These are phyloP conservation scores for Enteromius argenteus DNA, from an alignment of 2,797 vertebrate species.

Conservation along the genomic window DNA sequence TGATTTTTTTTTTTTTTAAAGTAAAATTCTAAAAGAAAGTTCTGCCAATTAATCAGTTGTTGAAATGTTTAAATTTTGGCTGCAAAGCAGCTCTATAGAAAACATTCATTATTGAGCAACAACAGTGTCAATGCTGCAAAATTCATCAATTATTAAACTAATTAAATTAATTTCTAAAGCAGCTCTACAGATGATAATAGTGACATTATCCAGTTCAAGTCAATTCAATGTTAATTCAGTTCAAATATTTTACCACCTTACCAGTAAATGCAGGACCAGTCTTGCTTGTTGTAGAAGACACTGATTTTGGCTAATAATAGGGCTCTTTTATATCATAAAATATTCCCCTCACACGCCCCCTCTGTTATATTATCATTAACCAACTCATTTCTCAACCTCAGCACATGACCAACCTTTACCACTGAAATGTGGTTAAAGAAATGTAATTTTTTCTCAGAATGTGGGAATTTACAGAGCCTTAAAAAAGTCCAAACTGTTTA, in stretches of 20 bases:
- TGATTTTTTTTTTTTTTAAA: too few relatives aligned
- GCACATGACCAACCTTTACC: slow-evolving; percentile 1
- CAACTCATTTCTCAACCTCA: slow-evolving; percentile 1
- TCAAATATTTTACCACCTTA: background rate
- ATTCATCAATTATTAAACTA: background rate
- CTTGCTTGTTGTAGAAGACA: background rate
- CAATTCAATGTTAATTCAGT: background rate
- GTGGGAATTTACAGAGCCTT: background rate
- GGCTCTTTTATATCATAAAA: background rate
- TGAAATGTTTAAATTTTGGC: background rate
- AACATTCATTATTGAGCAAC: background rate
- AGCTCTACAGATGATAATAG: background rate
- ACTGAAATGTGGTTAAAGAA: background rate
- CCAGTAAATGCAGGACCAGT: background rate
- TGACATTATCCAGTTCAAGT: background rate
- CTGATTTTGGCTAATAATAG: background rate
- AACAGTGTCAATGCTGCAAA: background rate
- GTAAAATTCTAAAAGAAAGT: too few relatives aligned
- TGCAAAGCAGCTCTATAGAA: background rate
- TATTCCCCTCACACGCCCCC: too few relatives aligned
- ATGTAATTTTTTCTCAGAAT: background rate
- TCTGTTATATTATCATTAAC: background rate
- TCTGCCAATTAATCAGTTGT: background rate
- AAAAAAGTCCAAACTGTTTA: background rate
- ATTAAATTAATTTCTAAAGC: background rate